Evolutionary conservation across 1,140 invertebrate genomes (phyloP).

Genomic region (Anoplolepis gracilipes): DNA sequence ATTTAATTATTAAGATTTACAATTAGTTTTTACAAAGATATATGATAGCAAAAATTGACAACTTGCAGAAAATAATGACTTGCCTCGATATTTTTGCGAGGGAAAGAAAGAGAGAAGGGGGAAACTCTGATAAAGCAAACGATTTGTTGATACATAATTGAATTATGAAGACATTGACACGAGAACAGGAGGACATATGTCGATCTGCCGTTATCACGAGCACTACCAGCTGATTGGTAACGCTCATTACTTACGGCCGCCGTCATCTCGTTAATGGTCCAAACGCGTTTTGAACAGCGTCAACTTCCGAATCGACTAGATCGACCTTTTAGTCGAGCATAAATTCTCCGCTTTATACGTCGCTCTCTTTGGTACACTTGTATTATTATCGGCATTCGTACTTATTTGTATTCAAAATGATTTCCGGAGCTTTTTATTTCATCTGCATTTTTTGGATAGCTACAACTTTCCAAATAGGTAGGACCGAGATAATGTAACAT

Average conservation of each 20-base stretch:
- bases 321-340: conserved; percentile 8
- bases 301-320: not conserved
- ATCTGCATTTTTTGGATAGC: not conserved
- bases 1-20: too few relatives aligned
- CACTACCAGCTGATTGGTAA: conserved; percentile 3
- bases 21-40: too few relatives aligned
- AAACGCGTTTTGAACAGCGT: not conserved
- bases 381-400: not conserved
- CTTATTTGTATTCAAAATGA: not conserved
- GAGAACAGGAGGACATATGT: too few relatives aligned
- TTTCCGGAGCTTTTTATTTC: not conserved
- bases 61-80: too few relatives aligned
- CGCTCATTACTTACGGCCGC: not conserved
- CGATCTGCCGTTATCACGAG: conserved; percentile 1
- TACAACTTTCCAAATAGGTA: not conserved
- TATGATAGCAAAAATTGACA: too few relatives aligned
- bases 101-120: too few relatives aligned
- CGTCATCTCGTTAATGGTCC: not conserved
- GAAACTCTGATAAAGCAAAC: not conserved
- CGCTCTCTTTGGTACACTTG: not conserved
- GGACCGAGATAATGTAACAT: not conserved
- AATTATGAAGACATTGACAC: not conserved
- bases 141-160: conserved; percentile 17
- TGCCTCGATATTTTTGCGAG: too few relatives aligned
- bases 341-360: not conserved